phyloP scores from a whole-genome alignment of 2,113 vertebrate species.

The Trichechus manatus region DNA sequence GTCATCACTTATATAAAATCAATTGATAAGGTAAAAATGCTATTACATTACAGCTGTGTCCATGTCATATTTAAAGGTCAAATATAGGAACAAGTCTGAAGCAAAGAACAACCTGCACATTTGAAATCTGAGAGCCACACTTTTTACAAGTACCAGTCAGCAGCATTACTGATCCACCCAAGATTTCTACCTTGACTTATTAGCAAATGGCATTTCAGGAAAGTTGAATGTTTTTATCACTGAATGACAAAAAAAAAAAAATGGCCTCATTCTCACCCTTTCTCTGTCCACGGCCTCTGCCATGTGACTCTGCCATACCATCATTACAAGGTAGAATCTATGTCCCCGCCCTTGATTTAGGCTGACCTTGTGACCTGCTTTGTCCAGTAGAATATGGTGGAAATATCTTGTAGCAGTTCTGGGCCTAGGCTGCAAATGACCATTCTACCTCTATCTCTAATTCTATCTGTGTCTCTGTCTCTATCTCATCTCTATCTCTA shows the following conservation, averaged over 20 bases:
- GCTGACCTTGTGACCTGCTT: neutral
- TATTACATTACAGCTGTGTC: accelerated
- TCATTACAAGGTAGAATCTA: accelerated
- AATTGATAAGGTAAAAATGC: neutral
- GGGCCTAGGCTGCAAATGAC: neutral
- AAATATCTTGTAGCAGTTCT: neutral
- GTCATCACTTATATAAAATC: accelerated
- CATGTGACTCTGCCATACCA: accelerated
- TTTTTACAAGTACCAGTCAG: neutral
- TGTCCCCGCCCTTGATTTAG: neutral
- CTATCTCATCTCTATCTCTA: too few relatives aligned
- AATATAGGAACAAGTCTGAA: neutral
- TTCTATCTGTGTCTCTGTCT: too few relatives aligned
- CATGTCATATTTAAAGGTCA: neutral
- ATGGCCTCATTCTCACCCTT: accelerated
- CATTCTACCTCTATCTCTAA: too few relatives aligned
- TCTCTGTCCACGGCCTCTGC: accelerated
- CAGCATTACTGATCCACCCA: accelerated
- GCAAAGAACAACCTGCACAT: neutral
- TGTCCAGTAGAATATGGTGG: accelerated
- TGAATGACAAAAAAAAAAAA: too few relatives aligned
- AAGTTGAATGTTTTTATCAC: accelerated
- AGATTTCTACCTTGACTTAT: accelerated
- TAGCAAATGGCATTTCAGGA: neutral
- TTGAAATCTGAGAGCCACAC: accelerated